These are phyloP conservation scores for Dicranocentrus wangi DNA, from an alignment of 2,888 invertebrate genomes.

Conservation along the genomic window DNA sequence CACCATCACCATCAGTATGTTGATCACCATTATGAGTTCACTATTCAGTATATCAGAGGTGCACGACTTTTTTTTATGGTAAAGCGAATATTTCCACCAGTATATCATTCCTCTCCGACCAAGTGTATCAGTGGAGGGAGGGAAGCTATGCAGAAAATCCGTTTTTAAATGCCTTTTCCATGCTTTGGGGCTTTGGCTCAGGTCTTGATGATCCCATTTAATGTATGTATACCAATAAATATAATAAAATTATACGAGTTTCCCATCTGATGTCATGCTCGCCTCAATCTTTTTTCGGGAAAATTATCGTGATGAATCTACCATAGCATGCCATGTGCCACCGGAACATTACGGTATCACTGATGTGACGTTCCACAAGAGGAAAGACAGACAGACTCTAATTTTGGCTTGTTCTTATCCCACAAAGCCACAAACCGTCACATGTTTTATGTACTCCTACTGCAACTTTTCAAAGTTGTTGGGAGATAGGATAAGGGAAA, in stretches of 20 bases:
- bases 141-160: constrained; percentile 49
- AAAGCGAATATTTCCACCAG: neutral
- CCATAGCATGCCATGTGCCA: too few relatives aligned
- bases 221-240: neutral
- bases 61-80: neutral
- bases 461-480: neutral
- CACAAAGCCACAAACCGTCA: constrained; percentile 13
- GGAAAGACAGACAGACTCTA: neutral
- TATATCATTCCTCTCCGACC: constrained; percentile 18
- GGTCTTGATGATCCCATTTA: neutral
- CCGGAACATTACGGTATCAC: neutral
- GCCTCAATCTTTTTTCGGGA: too few relatives aligned
- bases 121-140: neutral
- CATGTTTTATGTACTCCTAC: neutral
- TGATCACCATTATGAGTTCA: constrained; percentile 15
- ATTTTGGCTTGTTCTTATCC: constrained; percentile 1
- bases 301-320: too few relatives aligned
- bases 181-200: constrained; percentile 13
- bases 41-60: neutral
- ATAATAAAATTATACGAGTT: constrained; percentile 1
- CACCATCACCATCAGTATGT: constrained; percentile 30
- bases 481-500: neutral
- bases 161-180: constrained; percentile 44
- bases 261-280: neutral
- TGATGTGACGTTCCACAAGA: neutral